Evolutionary conservation across 2,113 vertebrate species (phyloP).

Genomic region (Menidia beryllina): DNA sequence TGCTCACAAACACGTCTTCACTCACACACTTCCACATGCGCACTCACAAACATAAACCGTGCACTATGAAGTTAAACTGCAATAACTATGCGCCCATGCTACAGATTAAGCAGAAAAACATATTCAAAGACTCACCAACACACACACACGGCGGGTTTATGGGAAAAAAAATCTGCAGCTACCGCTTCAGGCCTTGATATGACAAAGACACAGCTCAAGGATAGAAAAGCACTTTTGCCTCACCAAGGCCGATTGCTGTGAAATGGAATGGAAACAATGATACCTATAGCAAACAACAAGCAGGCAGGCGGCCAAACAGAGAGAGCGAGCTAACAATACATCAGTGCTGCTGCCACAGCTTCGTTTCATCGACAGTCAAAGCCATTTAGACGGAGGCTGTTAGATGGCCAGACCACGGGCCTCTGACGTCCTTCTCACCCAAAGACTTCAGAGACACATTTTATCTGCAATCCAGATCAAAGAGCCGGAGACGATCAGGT

Average conservation of each 20-base stretch:
- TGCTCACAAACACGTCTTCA: conserved; percentile 25
- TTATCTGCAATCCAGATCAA: conserved; percentile 68
- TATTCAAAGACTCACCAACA: conserved; percentile 24
- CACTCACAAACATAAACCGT: conserved; percentile 28
- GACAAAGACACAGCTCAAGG: conserved; percentile 76
- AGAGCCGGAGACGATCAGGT: conserved; percentile 67
- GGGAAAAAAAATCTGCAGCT: conserved; percentile 75
- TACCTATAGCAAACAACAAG: conserved; percentile 78
- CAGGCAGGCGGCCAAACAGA: conserved; percentile 65
- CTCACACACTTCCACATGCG: conserved; percentile 14
- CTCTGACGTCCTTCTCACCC: conserved; percentile 40
- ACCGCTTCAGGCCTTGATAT: conserved; percentile 78
- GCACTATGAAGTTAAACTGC: conserved; percentile 35
- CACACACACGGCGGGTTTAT: conserved; percentile 31
- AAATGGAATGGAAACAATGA: conserved; percentile 88
- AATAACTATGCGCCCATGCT: conserved; percentile 25
- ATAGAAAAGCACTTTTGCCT: conserved; percentile 81
- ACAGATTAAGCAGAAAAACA: conserved; percentile 22
- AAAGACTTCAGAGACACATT: conserved; percentile 54
- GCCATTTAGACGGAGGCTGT: conserved; percentile 63
- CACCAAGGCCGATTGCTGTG: conserved; percentile 80
- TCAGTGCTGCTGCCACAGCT: conserved; percentile 60
- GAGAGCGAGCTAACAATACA: conserved; percentile 55
- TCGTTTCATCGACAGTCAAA: conserved; percentile 69
- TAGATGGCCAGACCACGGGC: conserved; percentile 52